Conservation (phyloP, 2,797 vertebrate species). For the Allobates femoralis region DNA sequence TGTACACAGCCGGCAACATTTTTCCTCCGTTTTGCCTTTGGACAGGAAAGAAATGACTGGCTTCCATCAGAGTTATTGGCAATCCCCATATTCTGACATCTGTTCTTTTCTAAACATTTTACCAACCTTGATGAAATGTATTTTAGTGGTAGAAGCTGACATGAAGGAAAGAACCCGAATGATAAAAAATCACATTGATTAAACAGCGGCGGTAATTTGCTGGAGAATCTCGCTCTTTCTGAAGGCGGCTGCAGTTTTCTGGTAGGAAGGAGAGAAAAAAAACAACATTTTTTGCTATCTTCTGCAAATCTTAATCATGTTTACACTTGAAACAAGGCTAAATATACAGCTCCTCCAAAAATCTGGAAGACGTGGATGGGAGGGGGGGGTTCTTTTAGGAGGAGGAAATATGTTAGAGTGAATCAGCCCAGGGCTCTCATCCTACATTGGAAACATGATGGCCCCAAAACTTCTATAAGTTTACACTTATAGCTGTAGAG, state of each 20-base stretch:
- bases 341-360: slow-evolving; percentile 71
- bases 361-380: slow-evolving; percentile 64
- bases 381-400: slow-evolving; percentile 52
- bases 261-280: slow-evolving; percentile 64
- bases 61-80: slow-evolving; percentile 93
- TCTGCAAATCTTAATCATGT: slow-evolving; percentile 73
- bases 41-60: slow-evolving; percentile 91
- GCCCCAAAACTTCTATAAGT: background rate
- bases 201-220: slow-evolving; percentile 75
- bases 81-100: slow-evolving; percentile 91
- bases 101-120: slow-evolving; percentile 95
- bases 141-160: slow-evolving; percentile 75
- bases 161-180: slow-evolving; percentile 70
- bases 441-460: background rate
- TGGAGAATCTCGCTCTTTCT: slow-evolving; percentile 73
- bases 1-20: slow-evolving; percentile 77
- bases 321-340: slow-evolving; percentile 74
- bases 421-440: slow-evolving; percentile 1
- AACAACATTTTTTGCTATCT: slow-evolving; percentile 69
- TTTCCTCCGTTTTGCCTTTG: slow-evolving; percentile 80
- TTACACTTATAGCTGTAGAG: no score
- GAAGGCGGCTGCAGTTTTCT: slow-evolving; percentile 70
- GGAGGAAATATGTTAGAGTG: background rate
- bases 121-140: slow-evolving; percentile 92
- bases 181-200: slow-evolving; percentile 76